Evolutionary conservation across 2,888 invertebrate genomes (phyloP), one percentile per base, ranked within the genome.

Genomic region (Xylophagus ater): DNA sequence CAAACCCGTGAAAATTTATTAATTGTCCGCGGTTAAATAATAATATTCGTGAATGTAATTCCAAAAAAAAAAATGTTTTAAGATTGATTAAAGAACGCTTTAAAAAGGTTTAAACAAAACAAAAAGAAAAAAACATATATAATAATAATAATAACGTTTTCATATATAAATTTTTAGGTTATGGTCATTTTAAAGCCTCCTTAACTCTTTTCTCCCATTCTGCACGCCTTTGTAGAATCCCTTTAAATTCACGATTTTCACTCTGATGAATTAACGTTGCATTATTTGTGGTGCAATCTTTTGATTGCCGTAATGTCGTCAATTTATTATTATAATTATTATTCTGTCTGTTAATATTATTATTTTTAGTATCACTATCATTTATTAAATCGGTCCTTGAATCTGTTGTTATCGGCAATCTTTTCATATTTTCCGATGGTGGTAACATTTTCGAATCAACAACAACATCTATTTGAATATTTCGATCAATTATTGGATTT

Each of bases 181-280:
- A 13, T 19, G 36, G 44, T 49, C 53, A 62, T 38, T 62, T 62
- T 24, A 61, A 54, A 40, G 63, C 78, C 62, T 78, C 78, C 62
- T 81, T 79, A 24, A 81, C 80, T 49, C 82, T 68, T 51, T 80
- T 72, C 59, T 83, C 83, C 83, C 83, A 83, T 55, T 82, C 80
- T 5, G 81, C 81, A 41, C 78, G 71, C 54, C 81, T 72, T 54
- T 81, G 81, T 56, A 78, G 72, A 47, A 83, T 81, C 43, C 81
- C 78, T 55, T 81, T 81, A 52, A 79, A 78, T 40, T 65, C 64
- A 4, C 24, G 15, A 29, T 55, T 53, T 8, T 44, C 43, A 5
- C 28, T 24, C 8, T 12, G 19, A 13, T 21, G 29, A 9, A 31
- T 34, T 3, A 39, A 40, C 40, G 54, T 55, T 29, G 48, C 43